Percentiles rank a stretch among this genome's conserved stretches.
Conservation (phyloP, 2,113 vertebrate species). For the Piliocolobus tephrosceles region DNA sequence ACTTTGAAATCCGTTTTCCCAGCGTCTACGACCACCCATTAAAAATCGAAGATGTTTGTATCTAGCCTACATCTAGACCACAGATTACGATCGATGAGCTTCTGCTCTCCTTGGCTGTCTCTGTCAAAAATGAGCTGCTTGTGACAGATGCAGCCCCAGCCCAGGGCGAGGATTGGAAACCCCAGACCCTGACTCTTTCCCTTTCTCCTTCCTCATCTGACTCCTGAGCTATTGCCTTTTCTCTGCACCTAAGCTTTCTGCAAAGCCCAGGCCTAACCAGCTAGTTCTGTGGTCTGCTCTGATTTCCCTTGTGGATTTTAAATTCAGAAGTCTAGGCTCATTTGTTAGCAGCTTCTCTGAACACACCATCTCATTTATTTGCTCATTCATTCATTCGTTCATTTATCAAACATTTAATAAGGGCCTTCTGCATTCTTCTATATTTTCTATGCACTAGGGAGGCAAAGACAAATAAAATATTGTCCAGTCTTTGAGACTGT, state of each 20-base stretch:
- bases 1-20: constrained; percentile 25
- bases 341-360: constrained; percentile 21
- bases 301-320: constrained; percentile 47
- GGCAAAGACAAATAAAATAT: not conserved
- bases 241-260: constrained; percentile 6
- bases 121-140: constrained; percentile 28
- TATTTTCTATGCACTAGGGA: not conserved
- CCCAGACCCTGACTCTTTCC: not conserved
- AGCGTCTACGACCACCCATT: constrained; percentile 6
- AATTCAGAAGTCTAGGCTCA: constrained; percentile 22
- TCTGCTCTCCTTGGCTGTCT: not conserved
- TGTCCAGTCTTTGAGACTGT: not conserved
- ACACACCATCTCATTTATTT: not conserved
- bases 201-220: constrained; percentile 43
- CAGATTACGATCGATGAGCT: not conserved
- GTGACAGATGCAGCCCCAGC: not conserved
- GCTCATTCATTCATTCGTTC: not conserved
- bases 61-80: not conserved
- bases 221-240: not conserved
- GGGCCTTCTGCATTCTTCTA: not conserved
- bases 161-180: not conserved
- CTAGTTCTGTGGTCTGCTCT: not conserved
- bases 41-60: not conserved
- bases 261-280: not conserved
- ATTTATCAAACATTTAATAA: not conserved